These are phyloP conservation scores for Ceratoteleas bidentatus DNA, from an alignment of 1,140 invertebrate species.

Conservation along the genomic window DNA sequence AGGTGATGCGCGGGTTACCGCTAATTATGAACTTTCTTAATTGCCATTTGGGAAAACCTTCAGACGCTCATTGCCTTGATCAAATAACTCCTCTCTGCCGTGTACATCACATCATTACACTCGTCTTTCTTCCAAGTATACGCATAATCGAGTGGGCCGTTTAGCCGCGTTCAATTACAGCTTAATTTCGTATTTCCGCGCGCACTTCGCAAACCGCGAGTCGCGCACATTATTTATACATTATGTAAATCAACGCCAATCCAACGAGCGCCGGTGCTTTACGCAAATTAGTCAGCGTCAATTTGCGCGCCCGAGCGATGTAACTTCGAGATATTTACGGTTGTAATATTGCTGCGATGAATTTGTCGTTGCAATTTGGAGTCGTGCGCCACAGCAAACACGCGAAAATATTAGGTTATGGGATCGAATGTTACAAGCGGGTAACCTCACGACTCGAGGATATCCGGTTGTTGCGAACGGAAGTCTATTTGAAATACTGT, in stretches of 20 bases:
- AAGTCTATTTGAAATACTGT: too few relatives aligned
- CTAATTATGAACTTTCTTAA: slow-evolving; percentile 60
- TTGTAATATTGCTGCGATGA: neutral
- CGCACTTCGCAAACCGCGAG: neutral
- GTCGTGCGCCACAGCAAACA: neutral
- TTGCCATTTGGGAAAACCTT: slow-evolving; percentile 26
- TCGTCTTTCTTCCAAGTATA: slow-evolving; percentile 39
- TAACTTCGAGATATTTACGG: neutral
- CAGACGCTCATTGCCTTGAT: slow-evolving; percentile 25
- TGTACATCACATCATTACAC: slow-evolving; percentile 17
- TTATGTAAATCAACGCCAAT: slow-evolving; percentile 6
- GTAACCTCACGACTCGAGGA: too few relatives aligned
- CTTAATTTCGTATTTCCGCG: slow-evolving; percentile 15
- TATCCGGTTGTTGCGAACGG: too few relatives aligned
- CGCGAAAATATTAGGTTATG: too few relatives aligned
- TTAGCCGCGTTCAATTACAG: slow-evolving; percentile 18
- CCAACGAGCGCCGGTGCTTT: neutral
- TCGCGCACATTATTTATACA: slow-evolving; percentile 9
- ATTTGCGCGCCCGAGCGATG: neutral
- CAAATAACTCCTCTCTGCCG: slow-evolving; percentile 13
- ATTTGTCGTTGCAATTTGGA: neutral
- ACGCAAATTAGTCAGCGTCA: neutral
- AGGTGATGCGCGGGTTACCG: slow-evolving; percentile 35
- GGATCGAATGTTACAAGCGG: too few relatives aligned
- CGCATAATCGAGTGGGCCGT: slow-evolving; percentile 21